A percentile compares a stretch with the other conserved stretches of the same genome.
phyloP scores from a whole-genome alignment of 2,113 vertebrate genomes.

The Poeciliopsis prolifica region DNA sequence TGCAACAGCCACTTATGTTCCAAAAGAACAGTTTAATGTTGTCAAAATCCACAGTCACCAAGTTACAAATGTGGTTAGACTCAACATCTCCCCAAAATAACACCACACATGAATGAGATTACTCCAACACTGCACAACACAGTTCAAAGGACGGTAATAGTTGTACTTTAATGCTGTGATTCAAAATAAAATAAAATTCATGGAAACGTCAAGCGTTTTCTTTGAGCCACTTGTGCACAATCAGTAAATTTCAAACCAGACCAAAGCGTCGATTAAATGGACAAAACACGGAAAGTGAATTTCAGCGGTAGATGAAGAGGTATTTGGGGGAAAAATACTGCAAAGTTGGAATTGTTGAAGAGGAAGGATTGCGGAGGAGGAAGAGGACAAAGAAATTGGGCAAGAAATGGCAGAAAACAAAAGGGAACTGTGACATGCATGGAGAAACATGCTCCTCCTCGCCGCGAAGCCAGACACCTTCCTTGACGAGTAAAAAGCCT shows the following conservation, averaged over 20 bases:
- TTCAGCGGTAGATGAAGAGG: too few species aligned
- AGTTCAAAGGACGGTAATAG: too few species aligned
- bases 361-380: conserved; percentile 14
- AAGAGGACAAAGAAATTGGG: conserved; percentile 26
- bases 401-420: conserved; percentile 49
- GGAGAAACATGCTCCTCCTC: conserved; percentile 41
- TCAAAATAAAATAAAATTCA: too few species aligned
- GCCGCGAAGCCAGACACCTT: conserved; percentile 48
- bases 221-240: not conserved
- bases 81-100: too few species aligned
- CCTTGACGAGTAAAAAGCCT: conserved; percentile 61
- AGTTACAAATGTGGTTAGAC: too few species aligned
- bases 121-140: too few species aligned
- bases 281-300: not conserved
- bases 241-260: not conserved
- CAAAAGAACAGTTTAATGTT: too few species aligned
- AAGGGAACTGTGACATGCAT: conserved; percentile 27
- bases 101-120: too few species aligned
- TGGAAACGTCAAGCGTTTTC: not conserved
- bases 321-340: not conserved
- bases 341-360: not conserved
- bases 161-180: too few species aligned
- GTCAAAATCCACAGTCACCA: too few species aligned
- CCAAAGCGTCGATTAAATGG: not conserved
- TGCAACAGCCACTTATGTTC: too few species aligned